Percentiles rank a stretch among this genome's conserved stretches.
These are phyloP conservation scores for Epizoanthus scotinus DNA, from an alignment of 92 coral and sea anemone genomes.

Conservation along the genomic window DNA sequence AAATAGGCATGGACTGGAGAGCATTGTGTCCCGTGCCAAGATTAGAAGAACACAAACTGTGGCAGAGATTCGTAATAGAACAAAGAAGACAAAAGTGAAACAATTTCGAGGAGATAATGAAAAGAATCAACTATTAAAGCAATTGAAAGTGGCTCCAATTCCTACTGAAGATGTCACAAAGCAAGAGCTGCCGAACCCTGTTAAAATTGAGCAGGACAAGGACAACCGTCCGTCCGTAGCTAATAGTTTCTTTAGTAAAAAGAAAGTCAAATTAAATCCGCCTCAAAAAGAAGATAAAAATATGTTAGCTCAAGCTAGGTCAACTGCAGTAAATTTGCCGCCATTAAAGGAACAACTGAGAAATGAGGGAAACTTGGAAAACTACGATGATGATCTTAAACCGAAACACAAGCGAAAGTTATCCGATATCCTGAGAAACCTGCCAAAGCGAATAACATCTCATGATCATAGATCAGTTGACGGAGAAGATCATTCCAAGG, in stretches of 20 bases:
- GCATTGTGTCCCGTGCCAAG: background rate
- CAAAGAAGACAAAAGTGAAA: background rate
- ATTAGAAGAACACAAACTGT: constrained; percentile 7
- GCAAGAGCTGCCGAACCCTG: constrained; percentile 37
- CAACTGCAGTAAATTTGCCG: constrained; percentile 8
- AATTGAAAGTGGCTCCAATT: background rate
- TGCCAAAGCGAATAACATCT: constrained; percentile 1
- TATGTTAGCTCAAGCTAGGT: background rate
- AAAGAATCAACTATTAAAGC: background rate
- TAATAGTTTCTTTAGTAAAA: constrained; percentile 26
- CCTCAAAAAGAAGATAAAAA: background rate
- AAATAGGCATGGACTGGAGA: background rate
- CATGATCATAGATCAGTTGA: constrained; percentile 26
- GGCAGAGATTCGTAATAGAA: constrained; percentile 11
- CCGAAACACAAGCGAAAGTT: constrained; percentile 23
- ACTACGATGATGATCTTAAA: background rate
- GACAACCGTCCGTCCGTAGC: background rate
- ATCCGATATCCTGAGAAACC: constrained; percentile 20
- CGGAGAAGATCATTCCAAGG: background rate
- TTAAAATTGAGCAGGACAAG: constrained; percentile 24
- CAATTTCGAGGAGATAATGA: background rate
- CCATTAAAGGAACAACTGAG: constrained; percentile 30
- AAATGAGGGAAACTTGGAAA: background rate
- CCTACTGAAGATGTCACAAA: constrained; percentile 2
- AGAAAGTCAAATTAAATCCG: constrained; percentile 19